phyloP scores from a whole-genome alignment of 2,888 invertebrate species.

The Xanthia icteritia region DNA sequence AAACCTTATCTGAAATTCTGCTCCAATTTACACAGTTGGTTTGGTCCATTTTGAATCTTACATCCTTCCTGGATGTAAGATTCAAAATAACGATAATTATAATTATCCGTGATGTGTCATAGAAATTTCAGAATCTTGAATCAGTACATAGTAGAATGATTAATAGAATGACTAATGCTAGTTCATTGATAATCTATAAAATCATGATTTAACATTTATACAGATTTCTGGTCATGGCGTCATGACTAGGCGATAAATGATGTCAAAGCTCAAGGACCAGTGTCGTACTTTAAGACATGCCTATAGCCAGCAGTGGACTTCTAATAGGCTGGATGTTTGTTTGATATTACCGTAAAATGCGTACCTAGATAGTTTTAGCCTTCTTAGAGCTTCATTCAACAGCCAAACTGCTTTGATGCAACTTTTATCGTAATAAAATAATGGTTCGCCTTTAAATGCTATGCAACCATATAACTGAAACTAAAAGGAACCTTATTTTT shows the following conservation, averaged over 20 bases:
- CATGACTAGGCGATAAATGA: not conserved
- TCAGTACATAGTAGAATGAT: not conserved
- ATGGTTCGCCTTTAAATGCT: too few species aligned
- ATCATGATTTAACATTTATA: not conserved
- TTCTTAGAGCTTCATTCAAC: not conserved
- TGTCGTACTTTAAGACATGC: not conserved
- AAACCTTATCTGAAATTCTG: not conserved
- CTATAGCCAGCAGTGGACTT: too few species aligned
- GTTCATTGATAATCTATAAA: not conserved
- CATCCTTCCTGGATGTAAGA: not conserved
- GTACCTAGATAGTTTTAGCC: not conserved
- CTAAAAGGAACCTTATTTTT: too few species aligned
- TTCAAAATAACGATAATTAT: not conserved
- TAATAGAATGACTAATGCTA: not conserved
- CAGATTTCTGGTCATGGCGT: not conserved
- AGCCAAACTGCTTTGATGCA: not conserved
- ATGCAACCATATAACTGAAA: not conserved
- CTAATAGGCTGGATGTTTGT: not conserved
- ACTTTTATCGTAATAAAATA: not conserved
- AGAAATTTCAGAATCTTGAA: not conserved
- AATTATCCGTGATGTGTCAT: not conserved
- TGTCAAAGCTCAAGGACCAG: too few species aligned
- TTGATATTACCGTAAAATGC: not conserved
- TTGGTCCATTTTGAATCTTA: too few species aligned
- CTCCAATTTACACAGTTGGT: not conserved